Conservation (phyloP, 2,113 vertebrate species). For the Indicator indicator region DNA sequence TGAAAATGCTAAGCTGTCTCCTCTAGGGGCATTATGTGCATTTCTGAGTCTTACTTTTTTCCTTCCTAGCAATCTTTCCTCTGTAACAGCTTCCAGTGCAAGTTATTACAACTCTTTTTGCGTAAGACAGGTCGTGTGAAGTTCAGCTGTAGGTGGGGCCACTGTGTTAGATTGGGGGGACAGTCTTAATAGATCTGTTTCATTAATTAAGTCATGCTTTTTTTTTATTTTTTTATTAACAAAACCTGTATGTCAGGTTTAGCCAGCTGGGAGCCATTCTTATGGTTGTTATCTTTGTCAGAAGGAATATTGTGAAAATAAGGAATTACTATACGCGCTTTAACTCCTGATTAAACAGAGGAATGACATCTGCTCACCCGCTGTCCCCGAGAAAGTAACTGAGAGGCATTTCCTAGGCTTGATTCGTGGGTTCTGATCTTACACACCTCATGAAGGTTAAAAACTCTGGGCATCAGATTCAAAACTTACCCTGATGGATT, state of each 20-base stretch:
- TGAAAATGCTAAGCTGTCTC: conserved; percentile 61
- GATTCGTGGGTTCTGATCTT: conserved; percentile 55
- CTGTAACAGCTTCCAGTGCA: conserved; percentile 75
- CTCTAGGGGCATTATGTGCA: conserved; percentile 65
- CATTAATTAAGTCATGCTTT: conserved; percentile 85
- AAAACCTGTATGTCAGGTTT: conserved; percentile 85
- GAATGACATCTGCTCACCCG: conserved; percentile 58
- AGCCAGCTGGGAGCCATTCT: conserved; percentile 78
- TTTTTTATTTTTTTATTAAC: conserved; percentile 73
- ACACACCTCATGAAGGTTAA: conserved; percentile 36
- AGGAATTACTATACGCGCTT: conserved; percentile 76
- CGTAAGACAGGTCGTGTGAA: conserved; percentile 80
- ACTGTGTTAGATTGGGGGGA: conserved; percentile 76
- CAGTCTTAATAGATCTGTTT: conserved; percentile 82
- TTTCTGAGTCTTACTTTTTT: conserved; percentile 63
- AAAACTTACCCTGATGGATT: conserved; percentile 45
- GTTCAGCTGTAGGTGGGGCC: conserved; percentile 82
- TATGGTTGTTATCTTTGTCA: conserved; percentile 83
- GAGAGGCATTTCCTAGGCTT: conserved; percentile 67
- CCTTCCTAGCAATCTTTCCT: conserved; percentile 69
- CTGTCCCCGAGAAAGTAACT: conserved; percentile 73
- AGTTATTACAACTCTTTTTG: conserved; percentile 83
- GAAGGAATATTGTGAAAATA: conserved; percentile 83
- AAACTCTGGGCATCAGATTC: conserved; percentile 15
- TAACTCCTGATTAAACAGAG: conserved; percentile 82